A percentile compares a stretch with the other conserved stretches of the same genome.
These are phyloP conservation scores for Tympanoctomys barrerae DNA, from an alignment of 2,797 vertebrate species.

Conservation along the genomic window DNA sequence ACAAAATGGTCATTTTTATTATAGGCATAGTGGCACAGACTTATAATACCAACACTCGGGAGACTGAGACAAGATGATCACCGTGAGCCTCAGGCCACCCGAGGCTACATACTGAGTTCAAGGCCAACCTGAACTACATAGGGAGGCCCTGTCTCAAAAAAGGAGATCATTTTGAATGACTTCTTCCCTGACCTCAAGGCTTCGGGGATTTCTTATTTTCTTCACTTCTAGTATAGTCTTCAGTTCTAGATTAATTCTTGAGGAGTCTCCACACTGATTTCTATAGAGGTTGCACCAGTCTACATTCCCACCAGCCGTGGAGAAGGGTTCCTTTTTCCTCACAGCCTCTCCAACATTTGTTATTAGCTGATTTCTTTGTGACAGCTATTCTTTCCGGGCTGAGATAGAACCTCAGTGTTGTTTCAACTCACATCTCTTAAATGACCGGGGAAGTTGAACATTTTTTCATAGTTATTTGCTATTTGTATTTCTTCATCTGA, in stretches of 20 bases:
- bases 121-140: neutral
- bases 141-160: neutral
- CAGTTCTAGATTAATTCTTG: neutral
- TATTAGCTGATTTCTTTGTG: too few species aligned
- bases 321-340: too few species aligned
- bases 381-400: too few species aligned
- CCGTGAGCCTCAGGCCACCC: neutral
- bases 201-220: constrained; percentile 1
- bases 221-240: neutral
- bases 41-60: neutral
- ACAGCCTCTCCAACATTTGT: too few species aligned
- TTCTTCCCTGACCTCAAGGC: neutral
- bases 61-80: neutral
- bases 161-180: neutral
- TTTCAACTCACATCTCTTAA: too few species aligned
- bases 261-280: too few species aligned
- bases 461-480: too few species aligned
- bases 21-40: neutral
- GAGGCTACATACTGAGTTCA: neutral
- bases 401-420: too few species aligned
- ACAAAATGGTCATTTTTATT: neutral
- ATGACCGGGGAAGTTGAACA: too few species aligned
- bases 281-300: too few species aligned
- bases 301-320: too few species aligned
- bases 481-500: too few species aligned